Evolutionary conservation across 2,797 vertebrate species (phyloP).

Genomic region (Varecia variegata): DNA sequence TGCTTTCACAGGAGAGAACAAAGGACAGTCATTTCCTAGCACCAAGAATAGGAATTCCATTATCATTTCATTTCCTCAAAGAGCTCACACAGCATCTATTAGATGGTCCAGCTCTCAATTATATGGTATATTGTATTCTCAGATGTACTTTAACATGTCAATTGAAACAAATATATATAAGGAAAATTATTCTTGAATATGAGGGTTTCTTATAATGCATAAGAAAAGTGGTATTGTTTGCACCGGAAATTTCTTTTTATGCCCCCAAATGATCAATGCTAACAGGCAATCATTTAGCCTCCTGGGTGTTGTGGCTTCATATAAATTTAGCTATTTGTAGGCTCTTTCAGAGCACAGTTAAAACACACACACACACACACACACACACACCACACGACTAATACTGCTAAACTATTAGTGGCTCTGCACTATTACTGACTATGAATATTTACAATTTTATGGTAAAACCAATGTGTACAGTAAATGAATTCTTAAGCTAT

Average conservation of each 20-base stretch:
- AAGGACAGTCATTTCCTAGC: conserved; percentile 77
- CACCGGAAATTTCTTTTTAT: conserved; percentile 69
- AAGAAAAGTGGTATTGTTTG: conserved; percentile 52
- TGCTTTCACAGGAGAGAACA: conserved; percentile 74
- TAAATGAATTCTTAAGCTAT: conserved; percentile 39
- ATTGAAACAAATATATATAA: conserved; percentile 65
- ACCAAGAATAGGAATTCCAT: conserved; percentile 76
- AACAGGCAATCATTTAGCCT: conserved; percentile 48
- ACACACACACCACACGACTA: background rate
- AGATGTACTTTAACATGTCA: conserved; percentile 63
- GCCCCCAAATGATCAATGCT: conserved; percentile 30
- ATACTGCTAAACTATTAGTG: background rate
- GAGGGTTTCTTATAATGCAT: conserved; percentile 50
- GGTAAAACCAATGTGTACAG: conserved; percentile 69
- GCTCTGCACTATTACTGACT: conserved; percentile 10
- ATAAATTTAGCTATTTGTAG: conserved; percentile 24
- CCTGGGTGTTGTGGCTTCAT: conserved; percentile 11
- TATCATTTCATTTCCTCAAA: conserved; percentile 81
- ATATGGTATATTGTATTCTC: conserved; percentile 38
- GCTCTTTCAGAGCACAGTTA: background rate
- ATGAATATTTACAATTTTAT: conserved; percentile 54
- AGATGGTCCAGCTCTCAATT: conserved; percentile 50
- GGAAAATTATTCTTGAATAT: conserved; percentile 69
- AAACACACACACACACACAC: background rate
- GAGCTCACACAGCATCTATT: conserved; percentile 69